These are phyloP conservation scores for Erethizon dorsatum DNA, from an alignment of 2,797 vertebrate species.

Conservation along the genomic window DNA sequence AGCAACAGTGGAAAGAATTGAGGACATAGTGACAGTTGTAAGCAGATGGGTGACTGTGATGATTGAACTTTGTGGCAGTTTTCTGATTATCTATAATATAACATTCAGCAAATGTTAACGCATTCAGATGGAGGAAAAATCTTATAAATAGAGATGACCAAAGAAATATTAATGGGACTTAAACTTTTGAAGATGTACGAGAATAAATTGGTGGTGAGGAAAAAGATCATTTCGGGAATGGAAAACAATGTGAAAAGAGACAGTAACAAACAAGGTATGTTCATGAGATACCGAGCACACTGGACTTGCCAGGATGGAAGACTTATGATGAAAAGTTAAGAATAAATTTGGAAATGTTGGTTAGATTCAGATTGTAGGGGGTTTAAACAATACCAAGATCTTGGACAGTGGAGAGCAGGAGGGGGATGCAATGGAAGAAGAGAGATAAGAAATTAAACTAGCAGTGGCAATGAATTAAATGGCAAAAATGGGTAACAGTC, in stretches of 20 bases:
- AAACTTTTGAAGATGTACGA: conserved; percentile 31
- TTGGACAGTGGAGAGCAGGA: conserved; percentile 28
- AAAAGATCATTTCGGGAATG: conserved; percentile 32
- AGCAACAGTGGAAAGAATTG: not conserved
- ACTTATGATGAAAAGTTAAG: conserved; percentile 9
- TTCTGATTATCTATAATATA: not conserved
- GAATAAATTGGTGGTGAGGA: not conserved
- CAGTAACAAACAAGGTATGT: not conserved
- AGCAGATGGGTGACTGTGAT: not conserved
- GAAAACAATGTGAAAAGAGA: conserved; percentile 21
- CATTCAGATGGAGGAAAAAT: conserved; percentile 12
- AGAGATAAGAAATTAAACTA: not conserved
- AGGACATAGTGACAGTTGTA: not conserved
- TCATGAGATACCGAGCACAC: not conserved
- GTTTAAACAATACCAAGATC: conserved; percentile 27
- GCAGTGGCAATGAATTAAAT: not conserved
- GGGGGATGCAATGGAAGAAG: not conserved
- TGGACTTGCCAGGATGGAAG: not conserved
- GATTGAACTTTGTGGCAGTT: not conserved
- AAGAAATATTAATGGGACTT: conserved; percentile 27
- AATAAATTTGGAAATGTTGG: conserved; percentile 31
- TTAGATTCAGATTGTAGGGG: not conserved
- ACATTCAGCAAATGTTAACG: conserved; percentile 3
- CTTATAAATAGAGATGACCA: not conserved
- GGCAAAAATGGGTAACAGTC: not conserved